These are phyloP conservation scores for Xenops minutus DNA, from an alignment of 2,797 vertebrate genomes.

Conservation along the genomic window DNA sequence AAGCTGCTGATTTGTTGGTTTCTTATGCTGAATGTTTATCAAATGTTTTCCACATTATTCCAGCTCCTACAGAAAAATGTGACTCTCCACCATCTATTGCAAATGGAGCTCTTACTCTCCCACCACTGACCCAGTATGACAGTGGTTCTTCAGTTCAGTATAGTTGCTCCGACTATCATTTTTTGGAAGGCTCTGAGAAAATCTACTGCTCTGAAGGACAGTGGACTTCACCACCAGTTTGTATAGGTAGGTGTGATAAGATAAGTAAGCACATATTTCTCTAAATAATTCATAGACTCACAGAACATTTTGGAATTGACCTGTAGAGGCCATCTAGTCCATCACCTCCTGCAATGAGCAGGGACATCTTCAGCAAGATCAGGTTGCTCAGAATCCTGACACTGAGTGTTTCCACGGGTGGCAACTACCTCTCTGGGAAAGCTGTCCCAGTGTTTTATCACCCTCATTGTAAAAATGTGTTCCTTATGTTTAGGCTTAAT, in stretches of 20 bases:
- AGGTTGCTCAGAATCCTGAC: background rate
- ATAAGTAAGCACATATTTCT: background rate
- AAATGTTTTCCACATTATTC: background rate
- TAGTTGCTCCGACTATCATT: conserved; percentile 68
- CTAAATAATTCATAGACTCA: background rate
- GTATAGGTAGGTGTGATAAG: conserved; percentile 70
- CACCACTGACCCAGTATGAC: conserved; percentile 35
- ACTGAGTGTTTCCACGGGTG: background rate
- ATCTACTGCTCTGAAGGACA: conserved; percentile 67
- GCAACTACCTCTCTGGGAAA: background rate
- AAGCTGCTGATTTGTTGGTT: background rate
- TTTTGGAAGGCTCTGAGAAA: conserved; percentile 71
- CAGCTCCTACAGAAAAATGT: conserved; percentile 67
- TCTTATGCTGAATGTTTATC: background rate
- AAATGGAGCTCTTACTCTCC: conserved; percentile 47
- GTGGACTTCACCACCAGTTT: conserved; percentile 72
- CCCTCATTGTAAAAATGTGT: background rate
- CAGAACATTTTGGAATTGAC: background rate
- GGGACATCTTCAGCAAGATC: background rate
- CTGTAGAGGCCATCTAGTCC: background rate
- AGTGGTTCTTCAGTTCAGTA: conserved; percentile 73
- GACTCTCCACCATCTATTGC: conserved; percentile 66
- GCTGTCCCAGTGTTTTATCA: background rate
- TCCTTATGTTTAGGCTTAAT: background rate
- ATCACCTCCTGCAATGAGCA: background rate